Conservation (phyloP, 2,113 vertebrate species). For the Tachysurus vachellii region DNA sequence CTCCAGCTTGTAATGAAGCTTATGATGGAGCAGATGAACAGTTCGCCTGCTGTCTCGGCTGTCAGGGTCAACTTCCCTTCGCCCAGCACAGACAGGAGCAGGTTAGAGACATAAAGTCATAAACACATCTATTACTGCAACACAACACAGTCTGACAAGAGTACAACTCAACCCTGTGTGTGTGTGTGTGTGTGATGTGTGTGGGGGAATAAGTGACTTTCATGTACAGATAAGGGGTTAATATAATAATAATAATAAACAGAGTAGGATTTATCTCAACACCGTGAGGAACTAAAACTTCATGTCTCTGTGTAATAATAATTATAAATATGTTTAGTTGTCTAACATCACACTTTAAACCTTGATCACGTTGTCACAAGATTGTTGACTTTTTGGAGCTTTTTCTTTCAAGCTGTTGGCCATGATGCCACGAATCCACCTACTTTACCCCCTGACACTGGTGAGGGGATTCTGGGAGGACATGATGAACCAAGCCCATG, state of each 20-base stretch:
- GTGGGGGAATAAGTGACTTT: background rate
- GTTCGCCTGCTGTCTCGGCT: slow-evolving; percentile 93
- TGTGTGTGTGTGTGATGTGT: too few species aligned
- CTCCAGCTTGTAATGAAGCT: slow-evolving; percentile 93
- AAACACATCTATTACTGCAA: too few species aligned
- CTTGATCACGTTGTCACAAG: background rate
- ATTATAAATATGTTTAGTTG: background rate
- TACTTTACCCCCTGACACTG: slow-evolving; percentile 88
- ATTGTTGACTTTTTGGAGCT: background rate
- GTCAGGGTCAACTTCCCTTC: slow-evolving; percentile 91
- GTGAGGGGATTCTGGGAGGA: slow-evolving; percentile 93
- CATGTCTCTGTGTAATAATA: background rate
- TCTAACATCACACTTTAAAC: background rate
- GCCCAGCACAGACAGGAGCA: slow-evolving; percentile 88
- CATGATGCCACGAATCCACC: slow-evolving; percentile 92
- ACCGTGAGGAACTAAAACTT: background rate
- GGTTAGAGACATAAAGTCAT: slow-evolving; percentile 63
- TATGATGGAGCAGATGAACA: slow-evolving; percentile 88
- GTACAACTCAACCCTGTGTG: background rate
- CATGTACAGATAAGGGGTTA: background rate
- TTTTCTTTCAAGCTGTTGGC: slow-evolving; percentile 79
- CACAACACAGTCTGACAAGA: background rate
- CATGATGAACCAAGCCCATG: slow-evolving; percentile 92
- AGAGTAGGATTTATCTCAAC: background rate
- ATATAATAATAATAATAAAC: background rate